A percentile compares a stretch with the other conserved stretches of the same genome.
These are phyloP conservation scores for Allolobophora icterica DNA, from an alignment of 2,888 invertebrate genomes.

Conservation along the genomic window DNA sequence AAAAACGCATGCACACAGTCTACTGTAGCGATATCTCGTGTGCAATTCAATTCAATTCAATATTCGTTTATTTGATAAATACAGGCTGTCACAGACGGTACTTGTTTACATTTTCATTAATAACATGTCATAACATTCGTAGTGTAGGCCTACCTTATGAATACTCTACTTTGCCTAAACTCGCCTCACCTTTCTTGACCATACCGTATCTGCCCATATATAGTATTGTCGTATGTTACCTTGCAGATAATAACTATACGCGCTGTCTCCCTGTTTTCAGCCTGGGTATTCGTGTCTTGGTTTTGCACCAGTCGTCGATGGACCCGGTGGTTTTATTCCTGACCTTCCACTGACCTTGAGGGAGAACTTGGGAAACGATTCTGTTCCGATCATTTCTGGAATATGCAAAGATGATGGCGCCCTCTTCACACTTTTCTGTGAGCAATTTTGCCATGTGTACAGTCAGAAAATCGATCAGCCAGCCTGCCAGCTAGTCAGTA, in stretches of 20 bases:
- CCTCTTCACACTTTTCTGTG: conserved; percentile 44
- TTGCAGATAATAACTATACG: neutral
- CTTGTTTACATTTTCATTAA: no score
- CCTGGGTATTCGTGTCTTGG: conserved; percentile 47
- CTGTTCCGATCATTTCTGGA: conserved; percentile 43
- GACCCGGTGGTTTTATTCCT: conserved; percentile 42
- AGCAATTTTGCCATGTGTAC: conserved; percentile 20
- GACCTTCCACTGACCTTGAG: conserved; percentile 40
- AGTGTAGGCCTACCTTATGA: no score
- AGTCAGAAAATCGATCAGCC: neutral
- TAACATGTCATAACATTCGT: no score
- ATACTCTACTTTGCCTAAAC: no score
- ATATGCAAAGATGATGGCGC: conserved; percentile 44
- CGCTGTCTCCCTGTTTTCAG: conserved; percentile 34
- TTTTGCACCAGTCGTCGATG: conserved; percentile 46
- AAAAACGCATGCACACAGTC: no score
- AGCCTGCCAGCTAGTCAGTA: neutral
- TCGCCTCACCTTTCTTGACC: no score
- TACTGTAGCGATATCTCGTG: no score
- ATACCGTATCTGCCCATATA: no score
- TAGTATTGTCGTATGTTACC: neutral
- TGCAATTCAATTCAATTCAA: no score
- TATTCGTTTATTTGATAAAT: no score
- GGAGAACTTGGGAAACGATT: conserved; percentile 35
- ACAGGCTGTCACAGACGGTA: no score